Base-by-base conservation (phyloP, 2,797 vertebrate genomes). In the Enteromius trimaculatus region DNA sequence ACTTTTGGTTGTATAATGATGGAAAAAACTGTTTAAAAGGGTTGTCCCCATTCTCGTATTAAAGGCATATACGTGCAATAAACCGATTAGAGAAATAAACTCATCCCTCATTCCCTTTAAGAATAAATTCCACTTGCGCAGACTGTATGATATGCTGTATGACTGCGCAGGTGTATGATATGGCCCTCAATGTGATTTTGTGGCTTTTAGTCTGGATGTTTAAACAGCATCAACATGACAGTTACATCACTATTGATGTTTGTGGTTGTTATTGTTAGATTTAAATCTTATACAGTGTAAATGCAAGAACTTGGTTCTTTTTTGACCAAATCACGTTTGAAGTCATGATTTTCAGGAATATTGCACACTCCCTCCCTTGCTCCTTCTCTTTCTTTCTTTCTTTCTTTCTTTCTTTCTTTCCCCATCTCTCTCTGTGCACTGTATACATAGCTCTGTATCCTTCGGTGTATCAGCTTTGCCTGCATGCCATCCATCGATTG, bases 401-500 rank as follows among this genome's bases (percentile, higher is more conserved):
- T 51, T 9, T 49, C 23, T n/a, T 16, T 10, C 58, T 29, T 58
- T 58, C 74, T 53, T 9, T 49, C 23, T n/a, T 16, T 10, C 26
- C 16, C 10, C 42, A 13, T 75, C 31, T 44, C 72, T 34, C 17
- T 68, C 11, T 77, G 4, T 42, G n/a, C 23, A 64, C 69, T 81
- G 80, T 64, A 71, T 82, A 82, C 80, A 68, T 60, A 62, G 65
- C 74, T 34, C 16, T 70, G 66, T 77, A 44, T 55, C 87, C 55
- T 39, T 42, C 51, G 51, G 64, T 76, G 55, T 77, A 82, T 60
- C 76, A 76, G 51, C 37, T 83, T 60, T 49, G 60, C 81, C 82
- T 80, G 65, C 84, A 39, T 79, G 79, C 29, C 34, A 13, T 51
- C 84, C 82, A 89, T 90, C 85, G 89, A 91, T 87, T 75, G 34